A percentile compares a stretch with the other conserved stretches of the same genome.
phyloP scores from a whole-genome alignment of 2,797 vertebrate genomes.

The Protosalanx chinensis region DNA sequence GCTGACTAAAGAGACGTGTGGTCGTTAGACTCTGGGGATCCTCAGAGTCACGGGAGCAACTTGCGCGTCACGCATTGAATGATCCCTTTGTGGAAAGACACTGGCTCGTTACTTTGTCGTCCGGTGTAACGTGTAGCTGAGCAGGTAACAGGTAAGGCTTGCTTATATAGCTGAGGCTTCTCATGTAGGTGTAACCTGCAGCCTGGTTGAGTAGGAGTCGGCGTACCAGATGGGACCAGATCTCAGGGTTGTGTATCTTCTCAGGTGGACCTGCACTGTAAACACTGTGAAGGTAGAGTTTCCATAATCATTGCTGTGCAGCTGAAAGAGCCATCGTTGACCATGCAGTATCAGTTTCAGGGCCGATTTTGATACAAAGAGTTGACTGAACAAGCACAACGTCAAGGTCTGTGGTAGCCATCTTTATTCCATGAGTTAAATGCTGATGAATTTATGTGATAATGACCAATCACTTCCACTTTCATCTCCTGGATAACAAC shows the following conservation, averaged over 20 bases:
- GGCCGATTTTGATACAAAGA: constrained; percentile 56
- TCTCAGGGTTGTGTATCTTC: constrained; percentile 15
- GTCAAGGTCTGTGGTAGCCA: constrained; percentile 36
- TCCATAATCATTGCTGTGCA: constrained; percentile 42
- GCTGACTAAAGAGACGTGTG: constrained; percentile 29
- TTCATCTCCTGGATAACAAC: no score
- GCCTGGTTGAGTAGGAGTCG: neutral
- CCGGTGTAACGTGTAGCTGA: constrained; percentile 32
- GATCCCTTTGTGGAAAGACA: constrained; percentile 24
- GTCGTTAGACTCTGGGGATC: constrained; percentile 9
- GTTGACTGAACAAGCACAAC: constrained; percentile 63
- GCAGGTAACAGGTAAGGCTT: no score
- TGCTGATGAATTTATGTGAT: no score
- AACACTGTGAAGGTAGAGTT: constrained; percentile 54
- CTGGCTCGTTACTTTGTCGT: constrained; percentile 3
- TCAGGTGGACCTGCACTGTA: constrained; percentile 36
- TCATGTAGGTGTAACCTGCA: no score
- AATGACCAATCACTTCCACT: no score
- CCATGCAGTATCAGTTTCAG: constrained; percentile 58
- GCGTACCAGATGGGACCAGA: neutral
- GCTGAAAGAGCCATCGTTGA: constrained; percentile 54
- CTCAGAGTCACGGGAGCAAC: constrained; percentile 4
- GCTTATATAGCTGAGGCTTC: no score
- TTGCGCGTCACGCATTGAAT: neutral
- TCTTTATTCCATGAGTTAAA: no score